Base-by-base conservation (phyloP, 2,888 invertebrate species). In the Catocala fraxini region DNA sequence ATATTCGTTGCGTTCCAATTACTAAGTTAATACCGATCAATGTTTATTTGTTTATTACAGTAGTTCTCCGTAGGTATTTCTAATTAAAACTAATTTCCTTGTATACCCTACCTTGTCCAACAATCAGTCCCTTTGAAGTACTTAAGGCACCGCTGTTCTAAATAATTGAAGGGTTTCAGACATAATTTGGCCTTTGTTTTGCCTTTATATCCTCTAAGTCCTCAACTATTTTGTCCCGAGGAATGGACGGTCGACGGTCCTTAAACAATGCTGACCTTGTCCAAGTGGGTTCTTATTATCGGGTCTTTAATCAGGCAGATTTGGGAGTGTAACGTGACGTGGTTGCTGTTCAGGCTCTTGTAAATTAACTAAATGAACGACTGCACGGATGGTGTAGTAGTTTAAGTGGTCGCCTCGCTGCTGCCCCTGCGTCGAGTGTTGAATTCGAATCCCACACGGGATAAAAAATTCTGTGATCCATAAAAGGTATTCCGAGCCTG, bases 1-100 rank as follows among this genome's bases (percentile, higher is more conserved):
- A 25, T 25, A 25, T 25, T 25, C 25, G 25, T 25, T 25, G 4
- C 25, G 25, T 25, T 25, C 25, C 25, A 25, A 25, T 25, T 3
- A 3, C 25, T 25, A 25, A 25, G 25, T 4, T 25, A 1, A 25
- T 25, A 25, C 25, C 25, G 25, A 25, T 25, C 3, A 1, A 25
- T 25, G 25, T 25, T 25, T 1, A 25, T 25, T 25, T 25, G 25
- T 25, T 25, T 25, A 25, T 25, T 25, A 39, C 33, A 33, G 48
- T 56, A 42, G 43, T 62, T 52, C 60, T 56, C 51, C 52, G 54
- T 43, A 60, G 62, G 60, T 34, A 59, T 65, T 71, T 61, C 54
- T 56, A 65, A 73, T 68, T 68, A 56, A 52, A 62, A 59, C 49
- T 63, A 68, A 73, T 73, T 71, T 77, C 42, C 54, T 63, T 69